phyloP scores from a whole-genome alignment of 1,140 invertebrate genomes.

The Pomacea maculata region DNA sequence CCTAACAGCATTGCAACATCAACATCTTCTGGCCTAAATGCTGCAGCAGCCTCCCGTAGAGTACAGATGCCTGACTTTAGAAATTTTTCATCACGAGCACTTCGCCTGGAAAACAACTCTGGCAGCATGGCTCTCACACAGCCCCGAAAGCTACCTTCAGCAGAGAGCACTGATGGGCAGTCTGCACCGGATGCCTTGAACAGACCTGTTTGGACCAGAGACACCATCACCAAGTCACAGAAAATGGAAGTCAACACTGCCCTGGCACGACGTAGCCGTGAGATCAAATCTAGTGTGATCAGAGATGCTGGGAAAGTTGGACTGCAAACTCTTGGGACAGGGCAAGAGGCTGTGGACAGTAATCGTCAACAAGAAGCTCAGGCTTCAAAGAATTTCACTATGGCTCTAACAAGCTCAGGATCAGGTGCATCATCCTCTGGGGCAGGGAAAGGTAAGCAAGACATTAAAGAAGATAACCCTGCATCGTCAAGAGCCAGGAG shows the following conservation, averaged over 20 bases:
- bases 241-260: slow-evolving; percentile 39
- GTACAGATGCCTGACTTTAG: slow-evolving; percentile 25
- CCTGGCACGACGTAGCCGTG: slow-evolving; percentile 2
- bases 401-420: not conserved
- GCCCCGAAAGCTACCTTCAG: slow-evolving; percentile 24
- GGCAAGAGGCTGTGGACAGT: too few species aligned
- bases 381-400: not conserved
- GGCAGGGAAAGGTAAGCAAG: slow-evolving; percentile 6
- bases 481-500: slow-evolving; percentile 29
- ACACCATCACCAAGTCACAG: slow-evolving; percentile 39
- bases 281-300: not conserved
- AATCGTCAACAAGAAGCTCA: too few species aligned
- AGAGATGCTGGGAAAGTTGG: not conserved
- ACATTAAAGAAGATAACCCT: too few species aligned
- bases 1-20: slow-evolving; percentile 5
- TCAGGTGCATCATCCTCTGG: not conserved
- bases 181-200: not conserved
- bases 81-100: slow-evolving; percentile 23
- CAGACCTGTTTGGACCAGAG: not conserved
- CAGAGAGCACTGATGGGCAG: not conserved
- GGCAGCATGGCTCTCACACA: slow-evolving; percentile 23
- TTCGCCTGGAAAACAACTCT: slow-evolving; percentile 8
- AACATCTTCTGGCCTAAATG: slow-evolving; percentile 11
- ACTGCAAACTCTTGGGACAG: not conserved
- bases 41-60: slow-evolving; percentile 4